These are phyloP conservation scores for Plotosus lineatus DNA, from an alignment of 2,113 vertebrate genomes.

Conservation along the genomic window DNA sequence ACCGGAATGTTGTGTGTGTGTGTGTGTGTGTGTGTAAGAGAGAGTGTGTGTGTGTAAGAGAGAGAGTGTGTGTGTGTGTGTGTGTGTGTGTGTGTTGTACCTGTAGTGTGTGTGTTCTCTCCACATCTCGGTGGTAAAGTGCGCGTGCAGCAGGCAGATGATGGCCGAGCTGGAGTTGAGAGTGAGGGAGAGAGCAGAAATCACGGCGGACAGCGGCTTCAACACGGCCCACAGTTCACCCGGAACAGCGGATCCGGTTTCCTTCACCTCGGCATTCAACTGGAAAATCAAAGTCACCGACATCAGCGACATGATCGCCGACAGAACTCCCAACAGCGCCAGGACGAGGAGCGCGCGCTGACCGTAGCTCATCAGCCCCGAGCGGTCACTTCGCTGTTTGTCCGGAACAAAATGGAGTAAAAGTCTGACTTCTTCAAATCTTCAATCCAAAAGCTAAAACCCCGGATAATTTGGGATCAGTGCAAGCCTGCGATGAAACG, in stretches of 20 bases:
- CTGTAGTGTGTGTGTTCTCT: constrained; percentile 66
- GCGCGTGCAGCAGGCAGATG: constrained; percentile 82
- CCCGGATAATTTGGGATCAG: too few relatives aligned
- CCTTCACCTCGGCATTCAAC: constrained; percentile 72
- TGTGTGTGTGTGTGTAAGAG: not conserved
- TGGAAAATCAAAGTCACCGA: constrained; percentile 85
- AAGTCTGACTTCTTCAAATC: not conserved
- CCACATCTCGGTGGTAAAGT: constrained; percentile 81
- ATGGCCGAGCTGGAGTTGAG: constrained; percentile 78
- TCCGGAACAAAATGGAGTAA: not conserved
- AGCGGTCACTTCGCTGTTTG: not conserved
- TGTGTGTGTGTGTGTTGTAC: constrained; percentile 81
- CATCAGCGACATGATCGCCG: constrained; percentile 81
- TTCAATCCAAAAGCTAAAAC: too few relatives aligned
- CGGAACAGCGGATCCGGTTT: constrained; percentile 59
- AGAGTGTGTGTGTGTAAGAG: not conserved
- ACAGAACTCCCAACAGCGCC: constrained; percentile 76
- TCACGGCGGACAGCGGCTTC: constrained; percentile 75
- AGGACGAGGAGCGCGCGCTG: constrained; percentile 77
- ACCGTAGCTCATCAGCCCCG: constrained; percentile 73
- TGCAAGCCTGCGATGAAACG: too few relatives aligned
- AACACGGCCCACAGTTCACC: constrained; percentile 66
- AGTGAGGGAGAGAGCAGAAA: constrained; percentile 80
- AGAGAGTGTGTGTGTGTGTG: not conserved
- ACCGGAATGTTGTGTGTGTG: too few relatives aligned